A percentile compares a stretch with the other conserved stretches of the same genome.
phyloP scores from a whole-genome alignment of 2,888 invertebrate genomes.

The Psylliodes chrysocephalus region DNA sequence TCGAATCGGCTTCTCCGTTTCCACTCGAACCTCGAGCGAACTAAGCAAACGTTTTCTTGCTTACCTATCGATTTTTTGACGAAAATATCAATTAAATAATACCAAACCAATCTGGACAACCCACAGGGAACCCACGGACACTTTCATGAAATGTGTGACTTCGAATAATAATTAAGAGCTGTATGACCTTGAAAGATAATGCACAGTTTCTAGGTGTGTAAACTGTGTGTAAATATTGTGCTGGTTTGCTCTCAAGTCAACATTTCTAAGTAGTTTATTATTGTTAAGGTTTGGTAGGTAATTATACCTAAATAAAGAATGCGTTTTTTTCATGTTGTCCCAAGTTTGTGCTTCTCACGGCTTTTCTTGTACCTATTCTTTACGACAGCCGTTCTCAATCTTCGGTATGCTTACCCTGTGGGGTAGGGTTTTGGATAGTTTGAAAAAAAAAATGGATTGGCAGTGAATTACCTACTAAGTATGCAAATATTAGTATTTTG shows the following conservation, averaged over 20 bases:
- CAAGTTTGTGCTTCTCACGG: conserved; percentile 10
- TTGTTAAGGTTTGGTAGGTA: no score
- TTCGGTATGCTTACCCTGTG: no score
- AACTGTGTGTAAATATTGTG: conserved; percentile 10
- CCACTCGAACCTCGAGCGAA: conserved; percentile 27
- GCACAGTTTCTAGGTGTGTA: conserved; percentile 15
- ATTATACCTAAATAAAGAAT: no score
- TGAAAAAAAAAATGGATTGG: no score
- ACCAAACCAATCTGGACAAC: conserved; percentile 23
- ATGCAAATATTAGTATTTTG: no score
- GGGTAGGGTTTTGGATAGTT: no score
- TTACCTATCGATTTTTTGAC: conserved; percentile 39
- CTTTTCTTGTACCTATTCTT: no score
- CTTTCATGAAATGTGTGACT: conserved; percentile 11
- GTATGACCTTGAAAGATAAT: conserved; percentile 23
- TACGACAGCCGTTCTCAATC: no score
- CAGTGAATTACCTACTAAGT: no score
- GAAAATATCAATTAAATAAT: conserved; percentile 35
- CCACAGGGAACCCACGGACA: conserved; percentile 17
- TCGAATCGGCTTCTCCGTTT: conserved; percentile 36
- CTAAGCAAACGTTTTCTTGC: conserved; percentile 38
- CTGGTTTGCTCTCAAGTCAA: conserved; percentile 16
- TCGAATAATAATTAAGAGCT: conserved; percentile 6
- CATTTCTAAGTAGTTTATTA: conserved; percentile 13
- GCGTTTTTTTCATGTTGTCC: conserved; percentile 1